Percentiles rank a stretch among this genome's conserved stretches.
Evolutionary conservation across 2,888 invertebrate species (phyloP).

Genomic region (Cephalotes varians): DNA sequence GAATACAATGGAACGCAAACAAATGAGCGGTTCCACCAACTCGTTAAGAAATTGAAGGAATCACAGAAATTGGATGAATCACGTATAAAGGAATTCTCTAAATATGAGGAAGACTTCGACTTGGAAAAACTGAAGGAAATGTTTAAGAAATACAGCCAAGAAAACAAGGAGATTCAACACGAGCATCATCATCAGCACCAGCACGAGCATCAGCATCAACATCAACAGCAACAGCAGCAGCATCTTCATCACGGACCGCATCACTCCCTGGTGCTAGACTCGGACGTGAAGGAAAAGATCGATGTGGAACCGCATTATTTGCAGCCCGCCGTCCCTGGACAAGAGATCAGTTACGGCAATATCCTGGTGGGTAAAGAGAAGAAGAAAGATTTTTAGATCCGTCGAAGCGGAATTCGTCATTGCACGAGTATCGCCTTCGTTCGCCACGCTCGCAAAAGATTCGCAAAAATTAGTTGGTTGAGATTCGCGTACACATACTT

Average conservation of each 20-base stretch:
- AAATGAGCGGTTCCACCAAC: slow-evolving; percentile 86
- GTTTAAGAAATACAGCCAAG: slow-evolving; percentile 76
- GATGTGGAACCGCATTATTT: slow-evolving; percentile 88
- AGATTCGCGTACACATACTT: slow-evolving; percentile 6
- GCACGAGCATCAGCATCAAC: slow-evolving; percentile 79
- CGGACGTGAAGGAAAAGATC: slow-evolving; percentile 87
- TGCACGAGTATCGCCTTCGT: slow-evolving; percentile 26
- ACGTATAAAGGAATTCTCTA: slow-evolving; percentile 79
- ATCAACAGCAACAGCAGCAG: slow-evolving; percentile 78
- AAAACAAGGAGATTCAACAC: slow-evolving; percentile 72
- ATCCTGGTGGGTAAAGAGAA: slow-evolving; percentile 81
- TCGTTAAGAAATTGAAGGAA: slow-evolving; percentile 82
- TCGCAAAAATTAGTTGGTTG: slow-evolving; percentile 8
- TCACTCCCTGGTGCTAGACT: slow-evolving; percentile 87
- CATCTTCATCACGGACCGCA: slow-evolving; percentile 87
- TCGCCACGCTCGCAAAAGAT: slow-evolving; percentile 45
- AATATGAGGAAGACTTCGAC: slow-evolving; percentile 79
- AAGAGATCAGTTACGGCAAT: slow-evolving; percentile 87
- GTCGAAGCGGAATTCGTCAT: not conserved
- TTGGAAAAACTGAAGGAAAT: slow-evolving; percentile 80
- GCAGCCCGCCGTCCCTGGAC: slow-evolving; percentile 88
- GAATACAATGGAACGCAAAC: slow-evolving; percentile 84
- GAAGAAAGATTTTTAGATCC: slow-evolving; percentile 81
- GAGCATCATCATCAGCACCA: slow-evolving; percentile 84
- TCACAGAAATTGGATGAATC: slow-evolving; percentile 80